Conservation (phyloP, 2,888 invertebrate species). For the Chaitophorus viminalis region DNA sequence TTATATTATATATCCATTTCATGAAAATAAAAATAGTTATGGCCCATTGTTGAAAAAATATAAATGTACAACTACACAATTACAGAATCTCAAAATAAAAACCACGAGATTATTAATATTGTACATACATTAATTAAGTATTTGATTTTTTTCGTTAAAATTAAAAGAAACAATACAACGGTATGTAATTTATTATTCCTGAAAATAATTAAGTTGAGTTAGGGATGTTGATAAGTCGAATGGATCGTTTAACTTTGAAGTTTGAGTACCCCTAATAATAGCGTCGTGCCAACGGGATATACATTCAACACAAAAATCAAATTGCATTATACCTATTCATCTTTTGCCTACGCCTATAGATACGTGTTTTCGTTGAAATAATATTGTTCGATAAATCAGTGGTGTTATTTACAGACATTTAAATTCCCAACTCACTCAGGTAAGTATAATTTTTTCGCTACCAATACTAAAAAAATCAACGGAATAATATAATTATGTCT, state of each 20-base stretch:
- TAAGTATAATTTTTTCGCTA: no score
- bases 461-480: no score
- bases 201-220: constrained; percentile 5
- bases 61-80: neutral
- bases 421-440: no score
- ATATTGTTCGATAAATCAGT: neutral
- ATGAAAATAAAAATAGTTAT: neutral
- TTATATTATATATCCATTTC: neutral
- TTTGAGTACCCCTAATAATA: neutral
- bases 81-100: no score
- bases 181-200: neutral
- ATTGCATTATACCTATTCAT: neutral
- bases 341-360: neutral
- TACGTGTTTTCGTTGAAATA: neutral
- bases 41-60: neutral
- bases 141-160: neutral
- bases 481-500: no score
- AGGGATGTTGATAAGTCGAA: neutral
- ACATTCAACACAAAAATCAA: constrained; percentile 1
- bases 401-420: no score
- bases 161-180: constrained; percentile 3
- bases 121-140: no score
- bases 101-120: no score
- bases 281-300: neutral
- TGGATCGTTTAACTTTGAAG: constrained; percentile 20